These are phyloP conservation scores for Lagopus leucura DNA, from an alignment of 2,113 vertebrate genomes.

Conservation along the genomic window DNA sequence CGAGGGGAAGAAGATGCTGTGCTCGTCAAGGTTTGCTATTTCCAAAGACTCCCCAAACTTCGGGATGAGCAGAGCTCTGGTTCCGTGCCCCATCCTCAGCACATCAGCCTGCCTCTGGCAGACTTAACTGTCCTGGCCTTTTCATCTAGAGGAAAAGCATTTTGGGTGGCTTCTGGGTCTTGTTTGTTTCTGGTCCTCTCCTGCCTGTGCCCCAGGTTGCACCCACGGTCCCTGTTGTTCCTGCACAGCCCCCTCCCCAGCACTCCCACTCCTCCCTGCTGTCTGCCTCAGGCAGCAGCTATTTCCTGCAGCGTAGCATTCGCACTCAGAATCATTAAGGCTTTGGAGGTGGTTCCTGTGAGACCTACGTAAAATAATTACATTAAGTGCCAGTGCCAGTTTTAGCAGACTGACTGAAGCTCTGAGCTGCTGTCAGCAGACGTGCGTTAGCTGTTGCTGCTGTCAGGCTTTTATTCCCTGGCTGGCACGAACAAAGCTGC, in stretches of 20 bases:
- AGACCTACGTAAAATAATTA: neutral
- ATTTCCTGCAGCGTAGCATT: neutral
- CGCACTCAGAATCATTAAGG: too few relatives aligned
- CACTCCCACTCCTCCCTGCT: neutral
- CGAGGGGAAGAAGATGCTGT: neutral
- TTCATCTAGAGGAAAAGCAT: neutral
- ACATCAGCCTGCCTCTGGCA: rapidly evolving
- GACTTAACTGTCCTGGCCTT: neutral
- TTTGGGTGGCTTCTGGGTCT: neutral
- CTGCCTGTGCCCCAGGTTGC: neutral
- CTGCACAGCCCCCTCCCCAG: neutral
- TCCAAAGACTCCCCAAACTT: neutral
- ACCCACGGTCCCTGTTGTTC: too few relatives aligned
- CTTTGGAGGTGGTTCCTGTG: neutral
- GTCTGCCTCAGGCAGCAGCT: neutral
- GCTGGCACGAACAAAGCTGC: neutral
- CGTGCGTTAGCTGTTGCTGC: rapidly evolving
- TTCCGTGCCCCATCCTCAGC: neutral
- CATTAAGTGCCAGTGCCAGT: rapidly evolving
- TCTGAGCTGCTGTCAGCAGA: neutral
- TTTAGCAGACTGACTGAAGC: neutral
- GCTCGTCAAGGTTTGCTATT: neutral
- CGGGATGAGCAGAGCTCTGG: neutral
- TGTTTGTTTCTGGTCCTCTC: neutral
- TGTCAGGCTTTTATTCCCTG: neutral